A percentile compares a stretch with the other conserved stretches of the same genome.
These are phyloP conservation scores for Amblyopsis rosae DNA, from an alignment of 2,113 vertebrate species.

Conservation along the genomic window DNA sequence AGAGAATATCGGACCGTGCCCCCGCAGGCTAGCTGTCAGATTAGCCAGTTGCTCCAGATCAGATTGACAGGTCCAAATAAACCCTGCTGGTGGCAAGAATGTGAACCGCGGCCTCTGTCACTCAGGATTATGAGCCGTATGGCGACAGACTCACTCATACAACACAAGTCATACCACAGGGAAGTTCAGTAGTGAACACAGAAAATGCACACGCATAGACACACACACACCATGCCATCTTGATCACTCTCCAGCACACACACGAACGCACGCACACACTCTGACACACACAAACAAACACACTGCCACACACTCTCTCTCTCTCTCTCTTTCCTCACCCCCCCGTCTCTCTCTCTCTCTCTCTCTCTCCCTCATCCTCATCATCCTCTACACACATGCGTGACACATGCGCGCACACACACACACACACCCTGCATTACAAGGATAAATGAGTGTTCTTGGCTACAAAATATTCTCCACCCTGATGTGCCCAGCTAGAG, in stretches of 20 bases:
- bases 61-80: slow-evolving; percentile 51
- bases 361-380: not conserved
- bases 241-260: too few species aligned
- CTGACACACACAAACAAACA: not conserved
- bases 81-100: slow-evolving; percentile 44
- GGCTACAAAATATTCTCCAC: slow-evolving; percentile 10
- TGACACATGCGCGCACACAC: slow-evolving; percentile 5
- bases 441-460: slow-evolving; percentile 38
- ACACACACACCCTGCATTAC: slow-evolving; percentile 5
- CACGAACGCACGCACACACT: too few species aligned
- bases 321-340: too few species aligned
- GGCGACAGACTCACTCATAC: slow-evolving; percentile 23
- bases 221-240: too few species aligned
- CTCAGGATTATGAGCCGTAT: slow-evolving; percentile 54
- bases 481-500: slow-evolving; percentile 19
- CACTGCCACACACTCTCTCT: too few species aligned
- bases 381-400: not conserved
- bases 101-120: slow-evolving; percentile 54
- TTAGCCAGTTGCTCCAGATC: slow-evolving; percentile 59
- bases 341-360: too few species aligned
- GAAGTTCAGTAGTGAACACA: too few species aligned
- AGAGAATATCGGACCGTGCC: not conserved
- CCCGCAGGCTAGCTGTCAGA: slow-evolving; percentile 35
- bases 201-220: too few species aligned
- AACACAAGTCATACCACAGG: too few species aligned